A percentile compares a stretch with the other conserved stretches of the same genome.
These are phyloP conservation scores for Alectura lathami DNA, from an alignment of 2,113 vertebrate genomes.

Conservation along the genomic window DNA sequence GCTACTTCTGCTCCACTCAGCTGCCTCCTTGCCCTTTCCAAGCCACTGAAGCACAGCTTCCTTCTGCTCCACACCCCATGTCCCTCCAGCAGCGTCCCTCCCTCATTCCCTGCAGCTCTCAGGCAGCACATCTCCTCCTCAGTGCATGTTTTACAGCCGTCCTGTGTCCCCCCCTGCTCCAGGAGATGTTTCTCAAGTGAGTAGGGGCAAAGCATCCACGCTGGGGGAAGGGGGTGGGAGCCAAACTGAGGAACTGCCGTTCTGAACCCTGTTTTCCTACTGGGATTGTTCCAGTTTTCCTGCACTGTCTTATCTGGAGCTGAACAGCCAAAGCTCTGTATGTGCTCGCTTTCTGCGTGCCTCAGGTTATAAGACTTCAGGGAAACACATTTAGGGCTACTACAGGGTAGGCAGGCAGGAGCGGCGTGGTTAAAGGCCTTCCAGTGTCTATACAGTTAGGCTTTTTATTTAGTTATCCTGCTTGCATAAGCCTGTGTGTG, in stretches of 20 bases:
- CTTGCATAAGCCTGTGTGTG: not conserved
- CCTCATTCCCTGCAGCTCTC: not conserved
- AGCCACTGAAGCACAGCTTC: not conserved
- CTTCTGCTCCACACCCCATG: not conserved
- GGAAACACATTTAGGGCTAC: not conserved
- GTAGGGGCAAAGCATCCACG: not conserved
- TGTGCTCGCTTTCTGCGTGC: not conserved
- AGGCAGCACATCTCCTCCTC: not conserved
- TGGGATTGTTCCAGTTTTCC: constrained; percentile 57
- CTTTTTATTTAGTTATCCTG: not conserved
- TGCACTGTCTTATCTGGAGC: constrained; percentile 60
- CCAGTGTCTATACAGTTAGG: not conserved
- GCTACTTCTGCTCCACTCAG: not conserved
- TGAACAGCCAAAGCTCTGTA: not conserved
- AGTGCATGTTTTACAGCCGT: not conserved
- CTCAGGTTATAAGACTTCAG: not conserved
- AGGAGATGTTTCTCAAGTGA: not conserved
- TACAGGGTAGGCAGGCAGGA: not conserved
- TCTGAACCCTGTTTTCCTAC: constrained; percentile 62
- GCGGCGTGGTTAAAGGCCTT: not conserved
- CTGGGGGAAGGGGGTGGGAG: not conserved
- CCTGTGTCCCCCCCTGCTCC: not conserved
- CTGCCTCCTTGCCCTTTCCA: not conserved
- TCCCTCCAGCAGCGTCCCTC: not conserved
- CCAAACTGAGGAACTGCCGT: constrained; percentile 9